These are phyloP conservation scores for Pelecanoides urinatrix DNA, from an alignment of 2,113 vertebrate species.

Conservation along the genomic window DNA sequence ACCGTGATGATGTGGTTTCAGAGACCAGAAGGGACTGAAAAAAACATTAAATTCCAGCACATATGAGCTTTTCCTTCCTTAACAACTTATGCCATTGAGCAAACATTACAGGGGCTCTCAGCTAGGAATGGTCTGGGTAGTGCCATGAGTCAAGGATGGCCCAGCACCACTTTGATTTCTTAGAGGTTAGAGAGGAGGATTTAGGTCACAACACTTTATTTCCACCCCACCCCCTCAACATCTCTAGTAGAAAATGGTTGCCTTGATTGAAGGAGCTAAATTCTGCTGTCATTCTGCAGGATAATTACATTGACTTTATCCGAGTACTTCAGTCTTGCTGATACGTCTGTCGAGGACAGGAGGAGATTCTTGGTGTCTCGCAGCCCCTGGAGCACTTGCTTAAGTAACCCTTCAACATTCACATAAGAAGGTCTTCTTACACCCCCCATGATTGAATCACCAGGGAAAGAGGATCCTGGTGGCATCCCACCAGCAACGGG, in stretches of 20 bases:
- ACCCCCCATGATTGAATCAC: rapidly evolving
- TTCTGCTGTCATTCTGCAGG: background rate
- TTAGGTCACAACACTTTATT: background rate
- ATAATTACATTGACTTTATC: conserved; percentile 25
- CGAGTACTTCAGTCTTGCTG: background rate
- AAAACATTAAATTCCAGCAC: background rate
- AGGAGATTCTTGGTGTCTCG: background rate
- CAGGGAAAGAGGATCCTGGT: background rate
- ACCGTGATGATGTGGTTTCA: background rate
- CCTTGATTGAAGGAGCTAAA: background rate
- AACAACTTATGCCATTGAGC: background rate
- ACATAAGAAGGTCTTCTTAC: background rate
- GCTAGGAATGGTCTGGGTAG: background rate
- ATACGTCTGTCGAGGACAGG: background rate
- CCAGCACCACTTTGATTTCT: conserved; percentile 23
- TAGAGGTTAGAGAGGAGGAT: background rate
- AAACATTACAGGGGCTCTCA: background rate
- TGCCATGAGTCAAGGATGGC: background rate
- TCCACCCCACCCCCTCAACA: background rate
- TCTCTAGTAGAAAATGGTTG: background rate
- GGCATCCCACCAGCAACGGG: background rate
- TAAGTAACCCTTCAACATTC: background rate
- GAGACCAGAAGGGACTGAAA: background rate
- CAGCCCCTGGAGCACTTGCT: background rate
- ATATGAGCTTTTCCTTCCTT: background rate